Conservation (phyloP, 2,797 vertebrate species). For the Gouania willdenowi region DNA sequence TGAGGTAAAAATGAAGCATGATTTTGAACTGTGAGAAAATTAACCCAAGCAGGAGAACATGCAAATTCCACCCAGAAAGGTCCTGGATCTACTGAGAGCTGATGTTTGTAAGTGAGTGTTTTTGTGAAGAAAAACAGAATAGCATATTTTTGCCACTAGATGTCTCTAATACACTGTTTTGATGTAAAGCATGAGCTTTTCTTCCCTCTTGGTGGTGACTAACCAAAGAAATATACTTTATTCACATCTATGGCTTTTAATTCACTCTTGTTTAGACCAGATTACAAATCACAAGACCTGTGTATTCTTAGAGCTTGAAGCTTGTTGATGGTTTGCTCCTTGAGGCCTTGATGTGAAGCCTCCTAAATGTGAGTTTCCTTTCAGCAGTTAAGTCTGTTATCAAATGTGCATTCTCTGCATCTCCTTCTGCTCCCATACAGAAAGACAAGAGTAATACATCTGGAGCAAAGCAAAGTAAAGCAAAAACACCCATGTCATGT, state of each 20-base stretch:
- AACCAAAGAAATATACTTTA: background rate
- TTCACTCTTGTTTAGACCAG: background rate
- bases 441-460: background rate
- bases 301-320: background rate
- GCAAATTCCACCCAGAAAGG: no score
- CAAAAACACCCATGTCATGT: background rate
- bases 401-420: background rate
- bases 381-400: background rate
- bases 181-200: background rate
- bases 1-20: no score
- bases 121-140: background rate
- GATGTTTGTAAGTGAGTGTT: background rate
- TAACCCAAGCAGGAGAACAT: no score
- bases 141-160: constrained; percentile 53
- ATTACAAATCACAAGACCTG: no score
- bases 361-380: background rate
- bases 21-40: no score
- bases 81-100: background rate
- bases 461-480: background rate
- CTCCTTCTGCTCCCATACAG: background rate
- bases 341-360: background rate
- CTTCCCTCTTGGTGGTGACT: background rate
- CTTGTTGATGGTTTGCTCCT: background rate
- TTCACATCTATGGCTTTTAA: background rate
- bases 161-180: constrained; percentile 52